Evolutionary conservation across 2,797 vertebrate species (phyloP).

Genomic region (Sebastes diaconus): DNA sequence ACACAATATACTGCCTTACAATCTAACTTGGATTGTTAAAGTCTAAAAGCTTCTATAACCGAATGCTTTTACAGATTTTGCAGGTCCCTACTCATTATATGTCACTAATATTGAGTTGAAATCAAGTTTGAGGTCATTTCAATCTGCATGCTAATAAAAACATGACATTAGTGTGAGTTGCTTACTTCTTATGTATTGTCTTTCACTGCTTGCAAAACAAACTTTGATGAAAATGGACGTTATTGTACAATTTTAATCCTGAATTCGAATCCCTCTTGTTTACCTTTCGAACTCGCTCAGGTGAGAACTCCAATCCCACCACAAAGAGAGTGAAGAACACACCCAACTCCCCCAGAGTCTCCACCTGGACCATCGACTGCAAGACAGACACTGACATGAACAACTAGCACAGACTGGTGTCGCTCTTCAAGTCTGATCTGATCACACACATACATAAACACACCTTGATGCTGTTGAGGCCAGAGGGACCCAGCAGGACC

Average conservation of each 20-base stretch:
- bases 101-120: neutral
- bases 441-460: slow-evolving; percentile 9
- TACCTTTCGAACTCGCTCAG: slow-evolving; percentile 96
- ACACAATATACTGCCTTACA: too few relatives aligned
- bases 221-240: neutral
- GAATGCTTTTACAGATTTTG: neutral
- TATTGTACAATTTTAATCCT: neutral
- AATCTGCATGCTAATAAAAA: neutral
- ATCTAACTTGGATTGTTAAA: neutral
- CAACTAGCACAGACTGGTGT: neutral
- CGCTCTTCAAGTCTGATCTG: neutral
- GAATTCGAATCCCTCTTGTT: neutral
- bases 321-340: slow-evolving; percentile 98
- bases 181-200: neutral
- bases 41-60: neutral
- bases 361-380: slow-evolving; percentile 98
- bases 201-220: neutral
- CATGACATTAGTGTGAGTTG: neutral
- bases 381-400: neutral
- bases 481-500: slow-evolving; percentile 96
- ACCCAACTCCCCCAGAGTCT: slow-evolving; percentile 95
- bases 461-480: slow-evolving; percentile 96
- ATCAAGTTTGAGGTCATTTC: neutral
- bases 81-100: neutral
- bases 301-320: slow-evolving; percentile 97